Percentiles rank a stretch among this genome's conserved stretches.
These are phyloP conservation scores for Zoanthus sociatus DNA, from an alignment of 92 coral and sea anemone species.

Conservation along the genomic window DNA sequence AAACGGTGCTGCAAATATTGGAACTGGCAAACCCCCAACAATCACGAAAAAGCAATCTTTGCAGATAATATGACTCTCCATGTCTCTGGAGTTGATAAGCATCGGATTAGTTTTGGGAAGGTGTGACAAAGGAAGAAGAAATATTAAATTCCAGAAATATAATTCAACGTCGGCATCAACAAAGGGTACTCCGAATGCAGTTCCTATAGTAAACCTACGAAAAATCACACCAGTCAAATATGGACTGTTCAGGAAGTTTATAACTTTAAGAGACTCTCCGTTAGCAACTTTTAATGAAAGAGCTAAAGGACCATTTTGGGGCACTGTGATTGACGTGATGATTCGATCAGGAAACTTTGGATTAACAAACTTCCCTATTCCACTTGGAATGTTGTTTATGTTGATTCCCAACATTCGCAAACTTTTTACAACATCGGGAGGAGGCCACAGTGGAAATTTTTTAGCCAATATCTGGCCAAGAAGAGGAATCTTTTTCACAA, in stretches of 20 bases:
- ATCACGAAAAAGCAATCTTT: conserved; percentile 71
- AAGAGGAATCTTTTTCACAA: conserved; percentile 58
- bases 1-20: conserved; percentile 75
- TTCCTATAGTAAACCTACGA: conserved; percentile 63
- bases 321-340: conserved; percentile 42
- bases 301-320: conserved; percentile 62
- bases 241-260: conserved; percentile 17
- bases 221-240: conserved; percentile 53
- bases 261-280: conserved; percentile 55
- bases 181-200: conserved; percentile 67
- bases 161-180: conserved; percentile 55
- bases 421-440: conserved; percentile 49
- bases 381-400: conserved; percentile 60
- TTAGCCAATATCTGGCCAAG: conserved; percentile 33
- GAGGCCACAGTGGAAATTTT: conserved; percentile 74
- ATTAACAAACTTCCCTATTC: conserved; percentile 57
- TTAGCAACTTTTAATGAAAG: conserved; percentile 59
- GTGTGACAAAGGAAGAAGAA: conserved; percentile 65
- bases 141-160: conserved; percentile 61
- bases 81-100: conserved; percentile 59
- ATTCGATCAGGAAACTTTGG: conserved; percentile 65
- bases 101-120: conserved; percentile 66
- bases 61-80: conserved; percentile 69
- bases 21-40: conserved; percentile 61
- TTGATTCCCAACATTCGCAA: conserved; percentile 54